A percentile compares a stretch with the other conserved stretches of the same genome.
Evolutionary conservation across 2,888 invertebrate species (phyloP).

Genomic region (Panorpa germanica): DNA sequence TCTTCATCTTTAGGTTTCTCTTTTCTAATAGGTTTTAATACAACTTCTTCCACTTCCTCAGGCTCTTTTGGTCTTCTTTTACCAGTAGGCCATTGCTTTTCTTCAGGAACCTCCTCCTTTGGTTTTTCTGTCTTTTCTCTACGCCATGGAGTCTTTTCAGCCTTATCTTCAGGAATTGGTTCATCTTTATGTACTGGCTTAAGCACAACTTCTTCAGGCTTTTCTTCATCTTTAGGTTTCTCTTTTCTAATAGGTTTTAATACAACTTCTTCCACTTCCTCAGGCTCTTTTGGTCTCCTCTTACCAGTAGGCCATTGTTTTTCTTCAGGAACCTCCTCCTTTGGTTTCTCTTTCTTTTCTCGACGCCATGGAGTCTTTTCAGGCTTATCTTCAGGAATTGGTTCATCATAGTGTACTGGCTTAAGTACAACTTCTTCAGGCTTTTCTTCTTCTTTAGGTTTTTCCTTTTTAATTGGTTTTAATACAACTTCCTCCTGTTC

Average conservation of each 20-base stretch:
- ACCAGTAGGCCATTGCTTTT: constrained; percentile 18
- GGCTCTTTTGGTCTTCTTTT: constrained; percentile 23
- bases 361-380: constrained; percentile 13
- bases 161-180: too few species aligned
- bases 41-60: constrained; percentile 20
- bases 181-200: constrained; percentile 18
- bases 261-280: constrained; percentile 17
- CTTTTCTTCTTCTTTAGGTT: constrained; percentile 15
- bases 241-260: constrained; percentile 18
- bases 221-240: constrained; percentile 18
- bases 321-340: constrained; percentile 18
- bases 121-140: constrained; percentile 23
- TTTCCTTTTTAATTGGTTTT: constrained; percentile 15
- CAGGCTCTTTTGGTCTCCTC: constrained; percentile 17
- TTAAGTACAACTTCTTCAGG: constrained; percentile 12
- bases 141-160: constrained; percentile 20
- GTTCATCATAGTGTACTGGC: constrained; percentile 13
- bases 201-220: constrained; percentile 19
- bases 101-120: constrained; percentile 17
- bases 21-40: constrained; percentile 17
- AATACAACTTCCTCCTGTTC: too few species aligned
- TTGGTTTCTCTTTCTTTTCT: constrained; percentile 15
- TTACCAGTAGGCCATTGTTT: constrained; percentile 16
- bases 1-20: constrained; percentile 17
- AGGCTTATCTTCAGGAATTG: constrained; percentile 11